These are phyloP conservation scores for Parelbella ahira DNA, from an alignment of 2,888 invertebrate species.

Conservation along the genomic window DNA sequence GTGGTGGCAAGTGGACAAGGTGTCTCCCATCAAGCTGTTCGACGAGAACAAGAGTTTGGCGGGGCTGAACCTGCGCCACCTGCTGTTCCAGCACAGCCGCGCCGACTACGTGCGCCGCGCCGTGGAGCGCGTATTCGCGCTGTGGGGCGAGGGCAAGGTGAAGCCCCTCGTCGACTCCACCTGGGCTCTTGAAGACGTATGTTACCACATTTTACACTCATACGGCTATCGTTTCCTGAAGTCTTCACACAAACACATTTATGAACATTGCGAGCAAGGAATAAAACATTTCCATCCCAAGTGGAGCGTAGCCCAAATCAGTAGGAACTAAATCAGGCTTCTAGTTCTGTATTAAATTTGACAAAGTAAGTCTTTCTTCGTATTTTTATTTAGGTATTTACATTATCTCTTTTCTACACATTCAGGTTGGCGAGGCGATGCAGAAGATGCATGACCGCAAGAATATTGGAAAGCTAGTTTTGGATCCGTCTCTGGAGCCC, in stretches of 20 bases:
- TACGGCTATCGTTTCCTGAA: too few relatives aligned
- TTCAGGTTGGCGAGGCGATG: conserved; percentile 92
- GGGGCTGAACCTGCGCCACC: conserved; percentile 90
- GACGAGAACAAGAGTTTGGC: conserved; percentile 93
- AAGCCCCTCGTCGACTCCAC: conserved; percentile 91
- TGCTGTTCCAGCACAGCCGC: conserved; percentile 89
- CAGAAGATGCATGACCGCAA: conserved; percentile 95
- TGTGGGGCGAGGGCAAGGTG: conserved; percentile 89
- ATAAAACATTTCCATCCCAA: too few relatives aligned
- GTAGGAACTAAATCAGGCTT: too few relatives aligned
- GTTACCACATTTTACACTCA: conserved; percentile 44
- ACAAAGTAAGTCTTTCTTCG: too few relatives aligned
- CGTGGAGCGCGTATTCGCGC: conserved; percentile 85
- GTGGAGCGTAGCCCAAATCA: too few relatives aligned
- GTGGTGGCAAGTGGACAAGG: conserved; percentile 97
- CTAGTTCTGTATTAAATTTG: too few relatives aligned
- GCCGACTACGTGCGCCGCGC: conserved; percentile 85
- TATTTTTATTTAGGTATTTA: too few relatives aligned
- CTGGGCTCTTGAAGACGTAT: conserved; percentile 93
- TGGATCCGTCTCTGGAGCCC: conserved; percentile 89
- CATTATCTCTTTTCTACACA: too few relatives aligned
- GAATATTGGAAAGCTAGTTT: conserved; percentile 92
- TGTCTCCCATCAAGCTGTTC: conserved; percentile 92
- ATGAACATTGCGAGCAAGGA: too few relatives aligned
- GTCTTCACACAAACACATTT: too few relatives aligned